Evolutionary conservation across 2,113 vertebrate genomes (phyloP).

Genomic region (Campylorhamphus procurvoides): DNA sequence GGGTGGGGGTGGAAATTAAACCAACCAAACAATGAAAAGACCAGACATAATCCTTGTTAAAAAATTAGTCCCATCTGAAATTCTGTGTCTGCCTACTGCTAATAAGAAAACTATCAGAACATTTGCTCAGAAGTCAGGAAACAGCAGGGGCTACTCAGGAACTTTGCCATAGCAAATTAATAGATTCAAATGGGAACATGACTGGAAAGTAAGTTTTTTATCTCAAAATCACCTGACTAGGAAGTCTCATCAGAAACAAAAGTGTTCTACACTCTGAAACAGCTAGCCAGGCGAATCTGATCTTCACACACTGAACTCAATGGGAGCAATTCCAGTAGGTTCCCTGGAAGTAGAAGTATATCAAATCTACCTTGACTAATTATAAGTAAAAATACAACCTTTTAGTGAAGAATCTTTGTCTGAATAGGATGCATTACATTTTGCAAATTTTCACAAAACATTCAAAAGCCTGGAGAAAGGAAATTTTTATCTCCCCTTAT

Average conservation of each 20-base stretch:
- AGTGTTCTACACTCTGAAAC: neutral
- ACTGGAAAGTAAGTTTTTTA: neutral
- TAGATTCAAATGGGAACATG: neutral
- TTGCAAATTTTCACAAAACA: neutral
- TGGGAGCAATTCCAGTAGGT: neutral
- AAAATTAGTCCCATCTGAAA: neutral
- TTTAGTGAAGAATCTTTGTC: neutral
- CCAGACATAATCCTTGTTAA: neutral
- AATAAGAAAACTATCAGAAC: neutral
- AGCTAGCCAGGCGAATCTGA: neutral
- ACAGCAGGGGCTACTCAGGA: neutral
- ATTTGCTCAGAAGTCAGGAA: slow-evolving; percentile 31
- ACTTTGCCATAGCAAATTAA: neutral
- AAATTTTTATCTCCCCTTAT: neutral
- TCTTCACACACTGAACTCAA: neutral
- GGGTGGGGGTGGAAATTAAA: neutral
- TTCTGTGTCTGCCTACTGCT: neutral
- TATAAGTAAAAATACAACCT: neutral
- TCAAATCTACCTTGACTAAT: neutral
- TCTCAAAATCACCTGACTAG: neutral
- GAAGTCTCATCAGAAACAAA: neutral
- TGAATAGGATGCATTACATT: neutral
- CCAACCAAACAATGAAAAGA: neutral
- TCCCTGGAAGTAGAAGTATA: neutral
- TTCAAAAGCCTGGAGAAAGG: neutral